Base-by-base conservation (phyloP, 2,888 invertebrate genomes). In the Chrysopilus asiliformis region DNA sequence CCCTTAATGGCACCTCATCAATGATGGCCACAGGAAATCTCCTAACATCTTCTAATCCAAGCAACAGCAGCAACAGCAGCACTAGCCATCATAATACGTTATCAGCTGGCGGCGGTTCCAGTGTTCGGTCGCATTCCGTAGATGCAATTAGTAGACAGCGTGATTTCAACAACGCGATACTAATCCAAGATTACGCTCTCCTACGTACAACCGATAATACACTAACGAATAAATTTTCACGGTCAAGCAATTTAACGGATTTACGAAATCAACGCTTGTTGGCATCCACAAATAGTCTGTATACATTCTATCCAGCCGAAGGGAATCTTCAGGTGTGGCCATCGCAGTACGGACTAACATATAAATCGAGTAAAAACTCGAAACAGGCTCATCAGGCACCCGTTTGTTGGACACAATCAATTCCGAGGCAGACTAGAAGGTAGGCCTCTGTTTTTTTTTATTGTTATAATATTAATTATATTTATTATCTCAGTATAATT, bases 341-440 rank as follows among this genome's bases (percentile, higher is more conserved):
- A 45, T 57, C 61, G 35, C 60, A 61, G 45, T 57, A 55, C 45
- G 61, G 61, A 32, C 49, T 61, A 42, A 58, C 61, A 40, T 61
- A 61, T 44, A 62, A 60, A 46, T 61, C 62, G 42, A 59, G 59
- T 36, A 52, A 57, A 48, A 45, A 42, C 33, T 56, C 56, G 47
- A 53, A 57, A 47, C 60, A 60, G 47, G 53, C 58, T 39, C 49
- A 58, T 38, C 61, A 62, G 51, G 60, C 60, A 52, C 61, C 62
- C 40, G 56, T 60, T 42, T 62, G 61, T 49, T 64, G 63, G 63
- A 63, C 63, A 45, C 62, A 63, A 48, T 63, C 63, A 20, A 56
- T 62, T 50, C 62, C 63, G 52, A 55, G 63, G 48, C 62, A 63
- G 54, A 54, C 63, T 32, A 61, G 62, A 59, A 55, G 62, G 63